Evolutionary conservation across 2,888 invertebrate genomes (phyloP).

Genomic region (Serrognathus titanus): DNA sequence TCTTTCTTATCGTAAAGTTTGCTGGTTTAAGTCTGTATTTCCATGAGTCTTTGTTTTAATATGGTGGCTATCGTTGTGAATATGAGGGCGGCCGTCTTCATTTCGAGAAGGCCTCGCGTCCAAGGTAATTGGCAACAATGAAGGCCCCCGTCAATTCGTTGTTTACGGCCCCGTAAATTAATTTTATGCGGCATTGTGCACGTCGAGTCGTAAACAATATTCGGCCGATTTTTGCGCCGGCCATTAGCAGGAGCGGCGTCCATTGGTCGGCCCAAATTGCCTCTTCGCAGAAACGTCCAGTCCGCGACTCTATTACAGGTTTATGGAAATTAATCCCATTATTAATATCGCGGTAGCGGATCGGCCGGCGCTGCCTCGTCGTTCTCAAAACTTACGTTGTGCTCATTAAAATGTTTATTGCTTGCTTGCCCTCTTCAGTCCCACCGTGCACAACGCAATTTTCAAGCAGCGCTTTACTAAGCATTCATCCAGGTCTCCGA

Average conservation of each 20-base stretch:
- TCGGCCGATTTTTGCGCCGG: constrained; percentile 24
- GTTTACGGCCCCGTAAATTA: constrained; percentile 29
- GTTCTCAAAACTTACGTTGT: not conserved
- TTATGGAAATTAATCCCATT: constrained; percentile 23
- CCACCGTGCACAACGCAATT: not conserved
- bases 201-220: constrained; percentile 27
- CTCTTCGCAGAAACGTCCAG: constrained; percentile 20
- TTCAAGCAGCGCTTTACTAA: too few species aligned
- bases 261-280: constrained; percentile 21
- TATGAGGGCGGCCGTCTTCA: too few species aligned
- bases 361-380: constrained; percentile 9
- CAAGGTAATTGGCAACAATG: constrained; percentile 4
- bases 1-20: too few species aligned
- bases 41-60: too few species aligned
- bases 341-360: constrained; percentile 21
- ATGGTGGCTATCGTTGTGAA: too few species aligned
- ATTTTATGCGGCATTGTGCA: constrained; percentile 30
- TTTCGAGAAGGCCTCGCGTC: not conserved
- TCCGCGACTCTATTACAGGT: constrained; percentile 22
- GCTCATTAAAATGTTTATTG: constrained; percentile 20
- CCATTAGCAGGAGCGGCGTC: constrained; percentile 15
- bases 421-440: constrained; percentile 12
- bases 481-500: too few species aligned
- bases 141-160: constrained; percentile 22
- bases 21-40: too few species aligned